Base-by-base conservation (phyloP, 2,113 vertebrate genomes). In the Hemibagrus wyckioides region DNA sequence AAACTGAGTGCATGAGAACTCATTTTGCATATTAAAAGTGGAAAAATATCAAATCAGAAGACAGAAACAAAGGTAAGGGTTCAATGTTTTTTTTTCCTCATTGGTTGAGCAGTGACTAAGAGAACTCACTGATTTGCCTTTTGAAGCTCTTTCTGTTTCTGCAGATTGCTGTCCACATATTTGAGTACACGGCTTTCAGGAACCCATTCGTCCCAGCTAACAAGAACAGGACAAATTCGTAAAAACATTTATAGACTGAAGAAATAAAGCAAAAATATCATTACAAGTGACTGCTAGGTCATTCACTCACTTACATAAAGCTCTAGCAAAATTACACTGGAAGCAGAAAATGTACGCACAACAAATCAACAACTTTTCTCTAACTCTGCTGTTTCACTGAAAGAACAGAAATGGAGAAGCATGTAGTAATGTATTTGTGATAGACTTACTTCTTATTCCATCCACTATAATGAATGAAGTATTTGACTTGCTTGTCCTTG, bases 121-220 rank as follows among this genome's bases (percentile, higher is more conserved):
- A 10, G 19, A 2, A 97, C 98, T 97, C 93, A 99, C 98, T 99
- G 98, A 93, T 99, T 99, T 90, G 97, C 98, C 93, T 98, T 99
- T 91, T 99, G 98, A 95, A 99, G 98, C 95, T 99, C 98, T 93
- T 99, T 98, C 95, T 99, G 98, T 94, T 99, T 99, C 94, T 99
- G 98, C 94, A 99, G 95, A 93, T 99, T 99, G 94, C 97, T 97
- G 90, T 99, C 98, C 96, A 99, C 98, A 94, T 99, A 99, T 93
- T 99, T 99, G 93, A 99, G 97, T 85, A 99, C 98, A 95, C 98
- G 95, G 96, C 98, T 99, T 95, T 99, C 98, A 93, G 98, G 98
- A 96, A 99, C 98, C 98, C 98, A 99, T 96, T 99, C 98, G 97
- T 99, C 98, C 98, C 98, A 99, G 93, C 98, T 99, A 90, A 39